phyloP scores from a whole-genome alignment of 2,797 vertebrate species.

The Poeciliopsis paucimaculata region DNA sequence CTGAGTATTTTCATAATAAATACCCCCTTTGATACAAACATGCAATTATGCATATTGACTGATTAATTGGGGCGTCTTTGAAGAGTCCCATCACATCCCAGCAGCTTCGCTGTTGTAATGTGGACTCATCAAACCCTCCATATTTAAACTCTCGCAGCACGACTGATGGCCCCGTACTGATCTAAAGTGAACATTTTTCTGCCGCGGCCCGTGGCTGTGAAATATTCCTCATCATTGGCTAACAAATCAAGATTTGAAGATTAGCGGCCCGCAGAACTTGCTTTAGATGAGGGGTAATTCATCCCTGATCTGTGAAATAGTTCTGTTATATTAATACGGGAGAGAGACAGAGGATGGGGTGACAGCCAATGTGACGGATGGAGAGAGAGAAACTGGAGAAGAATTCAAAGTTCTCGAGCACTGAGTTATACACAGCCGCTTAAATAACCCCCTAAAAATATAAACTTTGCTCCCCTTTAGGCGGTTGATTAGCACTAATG shows the following conservation, averaged over 20 bases:
- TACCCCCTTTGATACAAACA: not conserved
- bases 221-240: slow-evolving; percentile 14
- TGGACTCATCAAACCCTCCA: slow-evolving; percentile 7
- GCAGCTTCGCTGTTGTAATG: not conserved
- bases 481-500: slow-evolving; percentile 51
- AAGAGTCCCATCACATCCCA: not conserved
- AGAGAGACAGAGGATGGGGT: not conserved
- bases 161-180: not conserved
- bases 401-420: slow-evolving; percentile 30
- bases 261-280: slow-evolving; percentile 15
- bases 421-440: slow-evolving; percentile 14
- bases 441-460: slow-evolving; percentile 53
- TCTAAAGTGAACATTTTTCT: slow-evolving; percentile 1
- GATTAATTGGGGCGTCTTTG: not conserved
- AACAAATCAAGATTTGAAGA: slow-evolving; percentile 33
- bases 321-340: slow-evolving; percentile 29
- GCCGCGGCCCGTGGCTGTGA: slow-evolving; percentile 1
- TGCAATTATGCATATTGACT: not conserved
- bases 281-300: slow-evolving; percentile 32
- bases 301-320: slow-evolving; percentile 15
- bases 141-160: not conserved
- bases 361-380: slow-evolving; percentile 26
- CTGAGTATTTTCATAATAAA: too few species aligned
- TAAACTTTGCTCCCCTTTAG: slow-evolving; percentile 36
- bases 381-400: slow-evolving; percentile 12